Base-by-base conservation (phyloP, 2,888 invertebrate genomes). In the Andricus curvator region DNA sequence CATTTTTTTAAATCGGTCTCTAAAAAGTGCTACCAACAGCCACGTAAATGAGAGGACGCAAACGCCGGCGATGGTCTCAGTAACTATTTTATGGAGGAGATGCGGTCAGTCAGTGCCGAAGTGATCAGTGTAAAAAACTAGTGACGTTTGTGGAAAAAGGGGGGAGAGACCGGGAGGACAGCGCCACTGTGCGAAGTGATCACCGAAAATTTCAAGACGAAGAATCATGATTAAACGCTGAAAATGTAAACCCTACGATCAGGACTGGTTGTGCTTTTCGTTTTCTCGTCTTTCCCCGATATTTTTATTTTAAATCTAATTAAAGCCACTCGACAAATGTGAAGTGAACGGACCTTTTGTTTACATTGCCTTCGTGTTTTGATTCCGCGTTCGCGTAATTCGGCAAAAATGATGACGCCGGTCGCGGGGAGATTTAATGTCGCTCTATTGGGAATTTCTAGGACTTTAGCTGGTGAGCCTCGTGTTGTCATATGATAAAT, bases 401-500 rank as follows among this genome's bases (percentile, higher is more conserved):
- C 78, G 48, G 81, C 82, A 67, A 82, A 67, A 78, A 80, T 82
- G 82, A 90, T 86, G 86, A 88, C 86, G 89, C 86, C 84, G 84
- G 82, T 82, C 83, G 84, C 86, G 79, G 83, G 79, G 85, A 82
- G 77, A 41, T 78, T 83, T 74, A 81, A 81, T 82, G 82, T 84
- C 82, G 77, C 83, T 81, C 56, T 11, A 22, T 60, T 82, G 78
- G 81, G n/a, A 60, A 56, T 74, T 51, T 20, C 33, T 77, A 83
- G 85, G 86, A 85, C 82, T 78, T 84, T 74, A 1, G 66, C 79
- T 87, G 77, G 83, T 82, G 62, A 80, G 81, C 79, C 79, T 83
- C 83, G 84, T 82, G 79, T 86, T 85, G 84, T 87, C 87, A 89
- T 89, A 89, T 91, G 90, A 91, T 91, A 89, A 89, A 91, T 91